Evolutionary conservation across 1,140 invertebrate genomes (phyloP), one percentile per base, ranked within the genome.

Genomic region (Neomicropteryx cornuta): DNA sequence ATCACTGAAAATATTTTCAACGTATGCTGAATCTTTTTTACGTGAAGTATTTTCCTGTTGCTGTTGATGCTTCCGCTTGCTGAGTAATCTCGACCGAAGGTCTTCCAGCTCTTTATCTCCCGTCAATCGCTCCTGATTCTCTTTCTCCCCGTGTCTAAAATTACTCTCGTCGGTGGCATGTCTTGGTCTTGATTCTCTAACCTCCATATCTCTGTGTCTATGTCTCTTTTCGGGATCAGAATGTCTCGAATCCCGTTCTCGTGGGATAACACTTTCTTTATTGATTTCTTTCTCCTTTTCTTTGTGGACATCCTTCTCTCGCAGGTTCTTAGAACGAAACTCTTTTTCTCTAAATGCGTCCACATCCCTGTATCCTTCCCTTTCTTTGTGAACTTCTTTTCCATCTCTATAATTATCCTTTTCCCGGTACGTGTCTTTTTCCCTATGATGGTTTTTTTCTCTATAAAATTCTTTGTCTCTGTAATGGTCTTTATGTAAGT

Each of bases 51-150:
- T 64, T 16, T 56, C 56, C 41, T 68, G 71, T 36, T 67, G 55
- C 51, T 68, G 74, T 49, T 66, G 73, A 44, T 56, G 66, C 62
- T 60, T 72, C 21, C 74, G 62, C 60, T 79, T 79, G 48, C 71
- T 77, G 3, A 79, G 49, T 48, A 78, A 67, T 51, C 81, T 70
- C 50, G 79, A 80, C 47, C 83, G 70, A 47, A 86, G 65, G 65
- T 86, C 82, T 53, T 84, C 79, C 35, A 84, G 65, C 39, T 76
- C 75, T 46, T 68, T 70, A 51, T 72, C 71, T 41, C 66, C 69
- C 38, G 68, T 58, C 49, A 59, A 60, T 59, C 70, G 46, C 52
- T 73, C 50, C 46, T 74, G 58, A 45, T 76, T 61, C 60, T 71
- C 59, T 68, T 77, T 65, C 65, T 76, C 55, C 64, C 68, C 50